These are phyloP conservation scores for Athripsodes cinereus DNA, from an alignment of 2,888 invertebrate species.

Conservation along the genomic window DNA sequence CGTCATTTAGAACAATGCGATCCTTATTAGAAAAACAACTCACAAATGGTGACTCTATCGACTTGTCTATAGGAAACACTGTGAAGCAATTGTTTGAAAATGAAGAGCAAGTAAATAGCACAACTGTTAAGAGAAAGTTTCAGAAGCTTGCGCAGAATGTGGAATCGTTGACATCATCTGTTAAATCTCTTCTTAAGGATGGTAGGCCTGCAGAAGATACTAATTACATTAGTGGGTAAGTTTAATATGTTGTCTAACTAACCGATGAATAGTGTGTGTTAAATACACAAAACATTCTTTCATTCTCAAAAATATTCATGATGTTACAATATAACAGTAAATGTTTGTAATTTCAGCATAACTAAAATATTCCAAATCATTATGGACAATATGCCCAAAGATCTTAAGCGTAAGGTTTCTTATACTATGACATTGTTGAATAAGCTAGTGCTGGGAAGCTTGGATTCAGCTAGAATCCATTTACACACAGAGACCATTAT, in stretches of 20 bases:
- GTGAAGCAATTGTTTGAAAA: not conserved
- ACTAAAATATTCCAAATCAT: constrained; percentile 1
- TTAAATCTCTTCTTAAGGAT: constrained; percentile 10
- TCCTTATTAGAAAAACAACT: constrained; percentile 6
- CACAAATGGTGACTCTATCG: not conserved
- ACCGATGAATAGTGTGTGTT: too few relatives aligned
- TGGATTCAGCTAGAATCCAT: constrained; percentile 38
- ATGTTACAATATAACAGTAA: too few relatives aligned
- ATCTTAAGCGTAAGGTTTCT: constrained; percentile 36
- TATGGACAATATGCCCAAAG: constrained; percentile 31
- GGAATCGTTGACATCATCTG: constrained; percentile 3
- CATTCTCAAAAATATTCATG: too few relatives aligned
- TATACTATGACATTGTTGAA: constrained; percentile 43
- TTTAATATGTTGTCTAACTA: too few relatives aligned
- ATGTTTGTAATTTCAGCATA: not conserved
- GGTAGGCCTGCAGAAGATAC: not conserved
- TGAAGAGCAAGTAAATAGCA: not conserved
- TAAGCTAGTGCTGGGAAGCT: constrained; percentile 40
- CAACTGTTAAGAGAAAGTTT: not conserved
- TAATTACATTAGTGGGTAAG: too few relatives aligned
- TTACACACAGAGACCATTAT: constrained; percentile 41
- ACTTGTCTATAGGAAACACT: not conserved
- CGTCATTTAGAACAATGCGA: constrained; percentile 5
- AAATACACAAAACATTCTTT: too few relatives aligned
- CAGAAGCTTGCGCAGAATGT: not conserved